Evolutionary conservation across 2,113 vertebrate species (phyloP), one percentile per base, ranked within the genome.

Genomic region (Gallinago media): DNA sequence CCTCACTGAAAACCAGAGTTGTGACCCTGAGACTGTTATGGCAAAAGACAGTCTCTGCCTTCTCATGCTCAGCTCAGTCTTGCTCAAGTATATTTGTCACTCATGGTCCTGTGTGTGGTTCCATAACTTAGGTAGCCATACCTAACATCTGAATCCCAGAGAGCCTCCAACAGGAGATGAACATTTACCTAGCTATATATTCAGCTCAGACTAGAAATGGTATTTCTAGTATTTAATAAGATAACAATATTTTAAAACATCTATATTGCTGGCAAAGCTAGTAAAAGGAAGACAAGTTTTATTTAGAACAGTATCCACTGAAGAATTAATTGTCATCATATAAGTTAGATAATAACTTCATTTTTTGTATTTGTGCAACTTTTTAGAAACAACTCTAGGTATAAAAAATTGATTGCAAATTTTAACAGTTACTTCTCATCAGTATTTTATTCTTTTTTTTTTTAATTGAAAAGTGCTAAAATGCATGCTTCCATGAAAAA

Each of bases 81-180:
- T 34, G 11, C 12, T 71, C n/a, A 11, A 42, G 17, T 10, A 14
- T 9, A 9, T 34, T 62, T 2, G 65, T 16, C 15, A 11, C 12
- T 40, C 23, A 19, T 9, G 5, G 1, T 58, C 12, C n/a, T 58
- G 8, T 27, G 8, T 9, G 5, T 9, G n/a, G 12, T 25, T 54
- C 42, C 31, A 15, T 21, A 34, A 17, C 12, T 8, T 20, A 32
- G 23, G 47, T 9, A 12, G 18, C 12, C 4, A 15, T 47, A 26
- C 11, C 8, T 15, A 22, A 55, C 11, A 14, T 27, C 31, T 29
- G 49, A 68, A 36, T 32, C 19, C 6, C 34, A 72, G 15, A 15
- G 3, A 66, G 22, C 14, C 34, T 63, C 3, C 0, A 59, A n/a
- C 14, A 65, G 9, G 17, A 75, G 5, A 44, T 0, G 10, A 23